Evolutionary conservation across 2,888 invertebrate genomes (phyloP), one percentile per base, ranked within the genome.

Genomic region (Chaitophorus viminalis): DNA sequence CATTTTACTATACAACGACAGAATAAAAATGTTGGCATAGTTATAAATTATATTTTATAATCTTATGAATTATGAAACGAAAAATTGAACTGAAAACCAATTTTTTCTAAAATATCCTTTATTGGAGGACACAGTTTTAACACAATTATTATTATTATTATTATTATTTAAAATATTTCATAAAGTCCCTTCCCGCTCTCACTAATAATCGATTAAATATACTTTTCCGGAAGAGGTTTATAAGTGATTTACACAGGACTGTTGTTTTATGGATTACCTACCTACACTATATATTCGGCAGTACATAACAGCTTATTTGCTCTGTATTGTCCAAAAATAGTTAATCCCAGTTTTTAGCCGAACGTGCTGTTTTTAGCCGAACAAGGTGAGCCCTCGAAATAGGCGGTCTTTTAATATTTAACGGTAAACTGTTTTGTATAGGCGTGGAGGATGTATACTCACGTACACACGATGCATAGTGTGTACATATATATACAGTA

Each of bases 341-440:
- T 70, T 46, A 46, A 81, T 81, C 81, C 46, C 39, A 31, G 68
- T 81, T 70, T 68, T 68, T 46, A 39, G 39, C 39, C 68, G 31
- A 81, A 46, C 68, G 39, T 36, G 60, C 79, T 65, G 18, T n/a
- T n/a, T n/a, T n/a, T n/a, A n/a, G n/a, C n/a, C n/a, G n/a, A n/a
- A n/a, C n/a, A 25, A 11, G 21, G 29, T 1, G 31, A 21, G 81
- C 29, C 31, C 39, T 79, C 21, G 33, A 79, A 79, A 68, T 79
- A 79, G 68, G 36, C 79, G 68, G 36, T 65, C 36, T 79, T 79
- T 79, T 68, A 68, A 79, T 79, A 65, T 79, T 79, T 79, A 68
- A 36, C 36, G 60, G n/a, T 79, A 39, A 39, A 65, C 60, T 33
- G 60, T n/a, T 68, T 9, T 39, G 39, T 79, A 65, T 18, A 68